Evolutionary conservation across 2,797 vertebrate genomes (phyloP), one percentile per base, ranked within the genome.

Genomic region (Anabacerthia variegaticeps): DNA sequence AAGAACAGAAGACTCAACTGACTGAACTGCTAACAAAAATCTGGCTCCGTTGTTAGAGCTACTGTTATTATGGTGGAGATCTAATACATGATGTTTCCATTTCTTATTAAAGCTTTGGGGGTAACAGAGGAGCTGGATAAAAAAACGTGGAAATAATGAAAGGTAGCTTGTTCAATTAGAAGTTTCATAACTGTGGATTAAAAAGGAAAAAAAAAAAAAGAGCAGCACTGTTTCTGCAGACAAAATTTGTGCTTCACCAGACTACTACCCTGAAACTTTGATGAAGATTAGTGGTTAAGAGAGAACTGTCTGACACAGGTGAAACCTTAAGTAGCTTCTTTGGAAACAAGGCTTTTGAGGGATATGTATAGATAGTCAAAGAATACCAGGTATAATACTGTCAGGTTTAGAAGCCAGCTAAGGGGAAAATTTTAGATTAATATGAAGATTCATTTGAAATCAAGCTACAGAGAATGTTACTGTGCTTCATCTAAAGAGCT

Each of bases 1-100:
- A 95, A 83, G 58, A 62, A 81, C 73, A 84, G 91, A 97, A 95
- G 89, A 96, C 67, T 81, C 43, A 5, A 93, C 72, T 96, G 72
- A 62, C 82, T 89, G 89, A 91, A 75, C 73, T 75, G 11, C 81
- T 88, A 55, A 84, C 46, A 75, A 55, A 94, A 89, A n/a, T 84
- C 51, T 89, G 83, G 36, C 58, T 95, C 81, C 58, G 69, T 59
- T 1, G 0, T 61, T 92, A 75, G 32, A 85, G 34, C 58, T 72
- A 8, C 48, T 90, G n/a, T n/a, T n/a, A 0, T 77, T 81, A 3
- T 9, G 43, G 28, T 91, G 48, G 92, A 91, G 88, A 65, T 83
- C 30, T 80, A 61, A 39, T 74, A 39, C 12, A 17, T 89, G 48
- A 62, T 6, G 4, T 71, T 85, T 68, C 36, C 16, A 26, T 91